Base-by-base conservation (phyloP, 2,888 invertebrate species). In the Tribolium freemani region DNA sequence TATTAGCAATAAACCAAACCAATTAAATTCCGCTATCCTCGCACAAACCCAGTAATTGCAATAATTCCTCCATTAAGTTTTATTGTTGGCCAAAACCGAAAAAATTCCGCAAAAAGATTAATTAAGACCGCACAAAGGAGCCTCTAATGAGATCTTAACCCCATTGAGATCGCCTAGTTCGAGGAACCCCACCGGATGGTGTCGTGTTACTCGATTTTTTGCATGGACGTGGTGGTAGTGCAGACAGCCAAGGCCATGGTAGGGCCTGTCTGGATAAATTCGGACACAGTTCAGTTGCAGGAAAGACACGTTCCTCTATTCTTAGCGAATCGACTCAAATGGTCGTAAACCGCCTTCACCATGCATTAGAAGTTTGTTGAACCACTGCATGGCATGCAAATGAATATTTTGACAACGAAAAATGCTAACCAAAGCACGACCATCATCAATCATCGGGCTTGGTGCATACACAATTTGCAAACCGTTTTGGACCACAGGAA, bases 121-220 rank as follows among this genome's bases (percentile, higher is more conserved):
- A 63, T 63, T 63, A 50, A 63, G 20, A 31, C 6, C 21, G 31
- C 30, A 63, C 51, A 63, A 63, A 50, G 21, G 20, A 61, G 16
- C 26, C 10, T 21, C n/a, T 60, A 57, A 57, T 57, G 57, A 58
- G 38, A 63, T 38, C 38, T 51, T 31, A 64, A 64, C 64, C 64
- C 64, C 45, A 54, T 54, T 54, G 54, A 54, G 53, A 64, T 53
- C 45, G 53, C 44, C 45, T 64, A 45, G 44, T 64, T 54, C 64
- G 64, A 45, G 13, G 54, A 54, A 64, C 53, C 64, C 64, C 64
- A 64, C 64, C 64, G 64, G 64, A 64, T 64, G 64, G 64, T 53
- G 26, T 64, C 64, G 54, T 44, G 53, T 64, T 64, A 53, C 64
- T 53, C 5, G 16, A 53, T 44, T 64, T 63, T 64, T 64, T 64